phyloP scores from a whole-genome alignment of 37 sponge, comb jelly and placozoan genomes.

The Ephydatia muelleri region DNA sequence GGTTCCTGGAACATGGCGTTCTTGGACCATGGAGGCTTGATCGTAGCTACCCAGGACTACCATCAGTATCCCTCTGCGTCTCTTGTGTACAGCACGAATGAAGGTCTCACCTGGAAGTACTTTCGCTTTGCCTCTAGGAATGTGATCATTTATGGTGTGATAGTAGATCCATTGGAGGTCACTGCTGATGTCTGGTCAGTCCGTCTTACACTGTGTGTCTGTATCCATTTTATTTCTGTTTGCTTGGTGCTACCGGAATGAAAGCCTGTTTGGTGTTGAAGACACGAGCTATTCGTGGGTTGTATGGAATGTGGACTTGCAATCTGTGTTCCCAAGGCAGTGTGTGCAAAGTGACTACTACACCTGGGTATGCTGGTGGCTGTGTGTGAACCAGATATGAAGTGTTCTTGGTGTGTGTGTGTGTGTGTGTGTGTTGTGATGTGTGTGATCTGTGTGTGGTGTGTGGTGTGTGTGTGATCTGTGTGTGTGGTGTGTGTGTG shows the following conservation, averaged over 20 bases:
- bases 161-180: conserved; percentile 91
- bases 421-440: too few species aligned
- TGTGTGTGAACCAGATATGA: too few species aligned
- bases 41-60: conserved; percentile 78
- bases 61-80: conserved; percentile 36
- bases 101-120: conserved; percentile 82
- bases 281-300: conserved; percentile 43
- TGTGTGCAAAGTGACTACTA: conserved; percentile 63
- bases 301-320: conserved; percentile 62
- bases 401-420: too few species aligned
- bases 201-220: background rate
- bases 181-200: conserved; percentile 80
- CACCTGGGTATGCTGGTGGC: conserved; percentile 60
- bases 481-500: too few species aligned
- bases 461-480: too few species aligned
- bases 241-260: too few species aligned
- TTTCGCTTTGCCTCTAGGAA: conserved; percentile 50
- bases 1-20: conserved; percentile 70
- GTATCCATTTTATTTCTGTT: too few species aligned
- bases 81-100: conserved; percentile 77
- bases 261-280: conserved; percentile 60
- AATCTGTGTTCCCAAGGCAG: conserved; percentile 4
- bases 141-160: conserved; percentile 67
- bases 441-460: too few species aligned
- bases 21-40: conserved; percentile 75